Percentiles rank a stretch among this genome's conserved stretches.
These are phyloP conservation scores for Diplodus puntazzo DNA, from an alignment of 2,797 vertebrate species.

Conservation along the genomic window DNA sequence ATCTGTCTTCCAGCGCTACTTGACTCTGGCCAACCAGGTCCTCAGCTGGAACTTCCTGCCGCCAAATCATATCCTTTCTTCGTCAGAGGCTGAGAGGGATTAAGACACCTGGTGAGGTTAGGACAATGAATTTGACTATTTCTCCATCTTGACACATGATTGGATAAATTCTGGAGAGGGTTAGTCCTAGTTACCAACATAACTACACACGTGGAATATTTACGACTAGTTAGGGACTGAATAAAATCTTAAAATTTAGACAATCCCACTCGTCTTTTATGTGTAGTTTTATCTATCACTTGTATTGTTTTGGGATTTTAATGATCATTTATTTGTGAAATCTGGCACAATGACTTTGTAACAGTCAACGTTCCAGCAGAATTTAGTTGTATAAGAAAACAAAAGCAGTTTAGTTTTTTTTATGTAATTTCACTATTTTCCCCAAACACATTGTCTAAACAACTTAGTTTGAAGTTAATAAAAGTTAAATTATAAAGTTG, in stretches of 20 bases:
- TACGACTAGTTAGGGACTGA: neutral
- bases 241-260: neutral
- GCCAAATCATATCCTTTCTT: slow-evolving; percentile 98
- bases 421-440: neutral
- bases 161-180: neutral
- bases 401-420: neutral
- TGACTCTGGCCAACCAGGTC: slow-evolving; percentile 93
- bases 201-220: neutral
- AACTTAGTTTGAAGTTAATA: neutral
- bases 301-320: slow-evolving; percentile 1
- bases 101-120: neutral
- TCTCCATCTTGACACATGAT: neutral
- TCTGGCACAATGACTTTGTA: neutral
- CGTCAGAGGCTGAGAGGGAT: neutral
- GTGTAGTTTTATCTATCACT: neutral
- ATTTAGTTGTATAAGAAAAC: neutral
- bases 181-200: neutral
- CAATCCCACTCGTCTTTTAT: neutral
- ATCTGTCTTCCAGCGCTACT: slow-evolving; percentile 96
- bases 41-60: slow-evolving; percentile 99
- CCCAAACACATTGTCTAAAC: neutral
- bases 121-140: neutral
- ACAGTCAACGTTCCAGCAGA: neutral
- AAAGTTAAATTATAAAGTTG: neutral
- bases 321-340: neutral